Evolutionary conservation across 2,888 invertebrate genomes (phyloP).

Genomic region (Patella caerulea): DNA sequence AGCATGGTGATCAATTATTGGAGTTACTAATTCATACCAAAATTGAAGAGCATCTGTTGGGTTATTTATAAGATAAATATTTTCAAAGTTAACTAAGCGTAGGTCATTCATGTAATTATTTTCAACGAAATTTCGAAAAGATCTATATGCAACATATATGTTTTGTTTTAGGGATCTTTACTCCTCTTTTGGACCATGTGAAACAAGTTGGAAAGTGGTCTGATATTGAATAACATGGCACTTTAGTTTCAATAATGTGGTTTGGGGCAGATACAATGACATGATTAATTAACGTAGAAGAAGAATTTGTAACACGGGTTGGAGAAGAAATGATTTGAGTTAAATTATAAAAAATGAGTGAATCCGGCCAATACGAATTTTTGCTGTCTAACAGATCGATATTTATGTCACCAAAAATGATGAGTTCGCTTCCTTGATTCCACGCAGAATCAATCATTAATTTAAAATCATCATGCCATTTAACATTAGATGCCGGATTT

Average conservation of each 20-base stretch:
- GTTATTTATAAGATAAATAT: background rate
- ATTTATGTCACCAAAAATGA: too few species aligned
- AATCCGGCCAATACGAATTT: background rate
- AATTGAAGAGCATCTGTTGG: background rate
- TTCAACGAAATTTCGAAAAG: background rate
- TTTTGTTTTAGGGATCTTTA: background rate
- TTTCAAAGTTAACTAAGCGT: background rate
- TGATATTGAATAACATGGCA: too few species aligned
- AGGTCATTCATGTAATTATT: background rate
- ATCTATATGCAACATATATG: background rate
- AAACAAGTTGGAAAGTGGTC: background rate
- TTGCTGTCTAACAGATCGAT: background rate
- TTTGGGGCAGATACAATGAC: background rate
- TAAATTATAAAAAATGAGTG: background rate
- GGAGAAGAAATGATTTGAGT: background rate
- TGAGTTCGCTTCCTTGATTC: too few species aligned
- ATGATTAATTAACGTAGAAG: background rate
- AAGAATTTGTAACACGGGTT: background rate
- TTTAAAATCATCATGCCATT: too few species aligned
- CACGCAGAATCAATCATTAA: too few species aligned
- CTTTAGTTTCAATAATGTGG: background rate
- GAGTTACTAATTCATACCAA: background rate
- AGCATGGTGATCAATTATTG: background rate
- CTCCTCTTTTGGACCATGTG: background rate
- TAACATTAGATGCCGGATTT: background rate